Conservation (phyloP, 2,888 invertebrate species). For the Unio pictorum region DNA sequence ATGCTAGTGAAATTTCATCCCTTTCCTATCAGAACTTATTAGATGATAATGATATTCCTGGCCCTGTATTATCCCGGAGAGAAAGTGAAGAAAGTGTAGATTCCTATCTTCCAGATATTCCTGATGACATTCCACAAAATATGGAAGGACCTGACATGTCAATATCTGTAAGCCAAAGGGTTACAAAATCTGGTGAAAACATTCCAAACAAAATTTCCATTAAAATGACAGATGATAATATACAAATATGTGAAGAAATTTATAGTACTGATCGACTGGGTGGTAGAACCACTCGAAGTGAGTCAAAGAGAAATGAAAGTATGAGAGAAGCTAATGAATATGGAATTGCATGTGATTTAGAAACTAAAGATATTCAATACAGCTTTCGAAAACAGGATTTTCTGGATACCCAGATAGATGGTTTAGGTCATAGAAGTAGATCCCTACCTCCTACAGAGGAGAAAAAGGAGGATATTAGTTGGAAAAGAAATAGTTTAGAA, state of each 20-base stretch:
- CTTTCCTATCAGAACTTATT: slow-evolving; percentile 66
- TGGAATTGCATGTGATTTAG: no score
- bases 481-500: slow-evolving; percentile 67
- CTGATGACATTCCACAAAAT: slow-evolving; percentile 50
- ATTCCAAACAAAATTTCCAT: slow-evolving; percentile 35
- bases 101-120: slow-evolving; percentile 56
- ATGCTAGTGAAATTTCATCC: slow-evolving; percentile 68
- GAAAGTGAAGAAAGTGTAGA: slow-evolving; percentile 65
- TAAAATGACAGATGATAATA: slow-evolving; percentile 24
- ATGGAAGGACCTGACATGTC: slow-evolving; percentile 15
- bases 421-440: slow-evolving; percentile 24
- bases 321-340: no score
- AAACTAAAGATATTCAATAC: slow-evolving; percentile 16
- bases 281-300: no score
- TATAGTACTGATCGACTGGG: no score
- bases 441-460: slow-evolving; percentile 31
- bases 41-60: slow-evolving; percentile 54
- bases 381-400: slow-evolving; percentile 38
- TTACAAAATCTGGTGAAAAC: slow-evolving; percentile 27
- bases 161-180: slow-evolving; percentile 9
- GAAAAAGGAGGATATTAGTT: slow-evolving; percentile 29
- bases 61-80: slow-evolving; percentile 47
- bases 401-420: slow-evolving; percentile 26
- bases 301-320: no score
- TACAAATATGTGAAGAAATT: slow-evolving; percentile 10